A percentile compares a stretch with the other conserved stretches of the same genome.
Conservation (phyloP, 2,888 invertebrate genomes). For the Apoda limacodes region DNA sequence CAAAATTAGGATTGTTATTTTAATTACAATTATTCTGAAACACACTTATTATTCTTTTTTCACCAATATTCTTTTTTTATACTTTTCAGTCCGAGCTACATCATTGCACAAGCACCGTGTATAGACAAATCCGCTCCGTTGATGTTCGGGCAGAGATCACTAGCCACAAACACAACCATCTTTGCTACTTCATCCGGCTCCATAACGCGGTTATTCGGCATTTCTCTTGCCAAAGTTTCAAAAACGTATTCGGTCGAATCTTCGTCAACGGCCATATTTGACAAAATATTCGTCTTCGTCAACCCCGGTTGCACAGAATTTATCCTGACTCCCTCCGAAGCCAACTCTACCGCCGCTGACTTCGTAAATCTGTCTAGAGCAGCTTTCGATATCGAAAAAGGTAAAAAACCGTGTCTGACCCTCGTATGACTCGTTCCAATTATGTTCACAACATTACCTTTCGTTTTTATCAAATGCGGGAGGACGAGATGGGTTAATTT, state of each 20-base stretch:
- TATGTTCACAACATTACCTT: slow-evolving; percentile 42
- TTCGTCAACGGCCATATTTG: slow-evolving; percentile 36
- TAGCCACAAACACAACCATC: slow-evolving; percentile 38
- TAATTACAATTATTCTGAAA: too few species aligned
- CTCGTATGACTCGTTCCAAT: slow-evolving; percentile 32
- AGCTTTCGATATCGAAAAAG: slow-evolving; percentile 34
- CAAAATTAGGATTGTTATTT: too few species aligned
- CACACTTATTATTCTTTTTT: too few species aligned
- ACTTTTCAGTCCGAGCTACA: slow-evolving; percentile 14
- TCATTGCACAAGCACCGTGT: slow-evolving; percentile 33
- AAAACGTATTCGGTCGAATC: slow-evolving; percentile 31
- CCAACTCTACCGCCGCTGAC: slow-evolving; percentile 37
- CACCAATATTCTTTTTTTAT: too few species aligned
- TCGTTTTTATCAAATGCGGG: slow-evolving; percentile 34
- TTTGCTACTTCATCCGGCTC: slow-evolving; percentile 42
- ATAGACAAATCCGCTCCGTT: slow-evolving; percentile 33
- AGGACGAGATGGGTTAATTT: slow-evolving; percentile 36
- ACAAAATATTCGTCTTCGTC: slow-evolving; percentile 37
- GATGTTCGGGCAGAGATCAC: slow-evolving; percentile 34
- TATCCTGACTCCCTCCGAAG: slow-evolving; percentile 38
- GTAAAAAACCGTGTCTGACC: slow-evolving; percentile 36
- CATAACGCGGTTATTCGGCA: slow-evolving; percentile 34
- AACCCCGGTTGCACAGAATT: slow-evolving; percentile 44
- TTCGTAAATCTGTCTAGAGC: slow-evolving; percentile 40
- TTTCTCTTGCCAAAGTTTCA: slow-evolving; percentile 25